Evolutionary conservation across 35 echinoderm and acorn worm genomes (phyloP).

Genomic region (Ophioderma brevispina): DNA sequence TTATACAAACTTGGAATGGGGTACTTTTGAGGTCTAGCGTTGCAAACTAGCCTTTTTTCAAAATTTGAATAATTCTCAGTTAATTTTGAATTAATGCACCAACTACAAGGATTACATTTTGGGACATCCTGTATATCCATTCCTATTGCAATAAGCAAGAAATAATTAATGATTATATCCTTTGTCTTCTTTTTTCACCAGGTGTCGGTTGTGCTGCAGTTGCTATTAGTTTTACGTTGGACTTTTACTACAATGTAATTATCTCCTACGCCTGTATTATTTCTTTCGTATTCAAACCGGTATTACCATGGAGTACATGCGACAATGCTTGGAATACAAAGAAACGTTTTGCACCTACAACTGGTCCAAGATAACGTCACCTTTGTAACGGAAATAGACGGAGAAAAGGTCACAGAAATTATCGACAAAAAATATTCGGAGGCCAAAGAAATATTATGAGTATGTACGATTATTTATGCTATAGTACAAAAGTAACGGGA

Average conservation of each 20-base stretch:
- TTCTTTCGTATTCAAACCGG: slow-evolving; percentile 79
- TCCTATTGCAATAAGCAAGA: no score
- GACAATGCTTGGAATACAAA: slow-evolving; percentile 73
- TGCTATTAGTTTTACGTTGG: slow-evolving; percentile 87
- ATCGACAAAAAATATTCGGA: slow-evolving; percentile 69
- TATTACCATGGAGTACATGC: slow-evolving; percentile 84
- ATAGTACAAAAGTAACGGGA: no score
- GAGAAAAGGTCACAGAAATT: slow-evolving; percentile 32
- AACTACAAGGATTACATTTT: no score
- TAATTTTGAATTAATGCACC: no score
- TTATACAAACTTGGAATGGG: no score
- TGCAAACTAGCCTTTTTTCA: no score
- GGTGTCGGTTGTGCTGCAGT: slow-evolving; percentile 92
- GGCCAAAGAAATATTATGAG: slow-evolving; percentile 90
- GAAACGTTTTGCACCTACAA: slow-evolving; percentile 57
- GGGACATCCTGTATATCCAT: no score
- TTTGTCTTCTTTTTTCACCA: slow-evolving; percentile 17
- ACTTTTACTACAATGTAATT: slow-evolving; percentile 99
- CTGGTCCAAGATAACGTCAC: slow-evolving; percentile 33
- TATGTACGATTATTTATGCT: slow-evolving; percentile 41
- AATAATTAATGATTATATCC: background rate
- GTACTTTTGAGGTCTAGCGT: no score
- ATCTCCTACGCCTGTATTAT: slow-evolving; percentile 92
- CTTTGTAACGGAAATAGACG: slow-evolving; percentile 9
- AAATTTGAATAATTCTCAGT: no score